Evolutionary conservation across 2,113 vertebrate genomes (phyloP), one percentile per base, ranked within the genome.

Genomic region (Hippocampus abdominalis): DNA sequence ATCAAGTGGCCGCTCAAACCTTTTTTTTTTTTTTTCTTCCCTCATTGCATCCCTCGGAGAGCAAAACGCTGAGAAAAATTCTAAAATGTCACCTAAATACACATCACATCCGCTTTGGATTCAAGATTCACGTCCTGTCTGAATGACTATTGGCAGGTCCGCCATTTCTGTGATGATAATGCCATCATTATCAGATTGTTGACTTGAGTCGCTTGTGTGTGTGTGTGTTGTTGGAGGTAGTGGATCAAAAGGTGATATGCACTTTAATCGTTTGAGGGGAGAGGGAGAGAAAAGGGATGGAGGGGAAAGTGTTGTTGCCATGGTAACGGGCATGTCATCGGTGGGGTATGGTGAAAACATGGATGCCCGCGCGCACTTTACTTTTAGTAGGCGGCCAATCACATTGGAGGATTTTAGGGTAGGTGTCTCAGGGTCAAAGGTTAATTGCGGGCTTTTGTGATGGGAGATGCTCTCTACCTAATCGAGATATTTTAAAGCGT

Each of bases 231-330:
- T 29, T 25, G 15, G 5, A 42, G 0, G 15, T 3, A 27, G 18
- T 8, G 16, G 49, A 51, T 42, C 12, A 1, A 68, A 59, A n/a
- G 6, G 32, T 44, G 66, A 59, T 39, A 61, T 48, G 49, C 65
- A 61, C 36, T 60, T 54, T 75, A 69, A 78, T 73, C 60, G 71
- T 29, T 60, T 49, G 59, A 76, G 73, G 79, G 82, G 73, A 85
- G 75, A 80, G 16, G 48, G 72, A 74, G 61, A 64, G 20, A 77
- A 71, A 20, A 25, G 48, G 68, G 51, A 74, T 49, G 66, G 25
- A 64, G 27, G 63, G 71, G 29, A 66, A 81, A 73, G 59, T 69
- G 74, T 57, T 71, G 87, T 90, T 84, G 78, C 89, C 73, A 84
- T 84, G 83, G 86, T 61, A 82, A 90, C 85, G 13, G 8, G n/a